Percentiles rank a stretch among this genome's conserved stretches.
These are phyloP conservation scores for Dynastes grantii DNA, from an alignment of 2,888 invertebrate genomes.

Conservation along the genomic window DNA sequence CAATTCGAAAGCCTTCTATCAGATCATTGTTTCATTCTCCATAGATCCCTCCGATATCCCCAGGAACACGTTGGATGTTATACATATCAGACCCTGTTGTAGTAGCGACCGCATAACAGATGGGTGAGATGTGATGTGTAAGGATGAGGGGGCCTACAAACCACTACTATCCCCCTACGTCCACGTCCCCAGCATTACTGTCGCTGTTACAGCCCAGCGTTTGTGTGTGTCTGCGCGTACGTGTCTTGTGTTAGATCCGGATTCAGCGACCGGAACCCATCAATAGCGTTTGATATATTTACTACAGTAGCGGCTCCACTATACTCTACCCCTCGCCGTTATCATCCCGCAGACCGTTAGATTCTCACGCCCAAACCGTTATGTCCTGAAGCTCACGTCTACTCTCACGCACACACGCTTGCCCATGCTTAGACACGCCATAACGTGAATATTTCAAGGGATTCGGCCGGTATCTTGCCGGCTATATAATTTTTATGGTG, in stretches of 20 bases:
- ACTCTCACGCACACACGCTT: background rate
- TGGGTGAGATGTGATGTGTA: background rate
- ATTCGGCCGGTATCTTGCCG: slow-evolving; percentile 28
- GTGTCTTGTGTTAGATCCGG: slow-evolving; percentile 56
- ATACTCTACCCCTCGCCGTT: slow-evolving; percentile 53
- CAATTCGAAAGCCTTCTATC: background rate
- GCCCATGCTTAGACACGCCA: slow-evolving; percentile 26
- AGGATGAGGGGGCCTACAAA: too few relatives aligned
- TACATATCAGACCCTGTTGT: too few relatives aligned
- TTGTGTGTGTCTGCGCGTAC: background rate
- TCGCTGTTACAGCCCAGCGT: too few relatives aligned
- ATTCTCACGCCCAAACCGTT: slow-evolving; percentile 49
- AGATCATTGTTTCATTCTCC: too few relatives aligned
- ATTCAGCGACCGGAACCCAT: slow-evolving; percentile 67
- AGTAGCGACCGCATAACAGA: background rate
- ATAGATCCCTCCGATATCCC: too few relatives aligned
- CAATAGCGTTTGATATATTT: slow-evolving; percentile 67
- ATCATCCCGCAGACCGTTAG: slow-evolving; percentile 55
- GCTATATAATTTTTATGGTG: slow-evolving; percentile 45
- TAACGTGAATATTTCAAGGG: slow-evolving; percentile 47
- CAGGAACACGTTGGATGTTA: too few relatives aligned
- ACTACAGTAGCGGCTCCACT: slow-evolving; percentile 54
- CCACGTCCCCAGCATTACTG: too few relatives aligned
- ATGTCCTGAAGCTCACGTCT: slow-evolving; percentile 16
- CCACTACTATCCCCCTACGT: too few relatives aligned